Conservation (phyloP, 2,113 vertebrate genomes). For the Actenoides lindsayi region DNA sequence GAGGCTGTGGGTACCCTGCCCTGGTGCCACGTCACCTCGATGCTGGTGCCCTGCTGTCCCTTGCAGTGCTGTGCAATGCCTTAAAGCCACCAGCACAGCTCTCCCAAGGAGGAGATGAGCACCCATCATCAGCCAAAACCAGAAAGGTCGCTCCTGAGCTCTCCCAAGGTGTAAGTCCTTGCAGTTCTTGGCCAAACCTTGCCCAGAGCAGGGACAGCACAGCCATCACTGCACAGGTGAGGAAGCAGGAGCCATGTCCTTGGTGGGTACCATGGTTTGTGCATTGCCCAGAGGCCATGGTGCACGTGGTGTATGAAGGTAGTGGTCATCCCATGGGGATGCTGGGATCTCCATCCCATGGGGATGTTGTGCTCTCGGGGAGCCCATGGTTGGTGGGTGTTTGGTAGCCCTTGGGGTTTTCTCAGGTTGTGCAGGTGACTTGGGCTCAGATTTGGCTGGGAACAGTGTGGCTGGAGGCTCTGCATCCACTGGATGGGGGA, state of each 20-base stretch:
- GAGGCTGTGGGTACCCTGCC: not conserved
- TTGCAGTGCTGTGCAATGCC: not conserved
- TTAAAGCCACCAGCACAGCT: not conserved
- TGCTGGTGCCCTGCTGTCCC: not conserved
- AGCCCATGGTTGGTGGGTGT: fast-evolving
- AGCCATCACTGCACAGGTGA: not conserved
- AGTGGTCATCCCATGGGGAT: fast-evolving
- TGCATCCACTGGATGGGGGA: fast-evolving
- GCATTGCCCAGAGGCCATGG: fast-evolving
- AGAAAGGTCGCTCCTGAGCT: not conserved
- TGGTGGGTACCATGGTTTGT: not conserved
- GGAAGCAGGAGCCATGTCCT: not conserved
- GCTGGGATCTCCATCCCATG: not conserved
- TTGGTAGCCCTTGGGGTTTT: not conserved
- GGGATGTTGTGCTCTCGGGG: not conserved
- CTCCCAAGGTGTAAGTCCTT: not conserved
- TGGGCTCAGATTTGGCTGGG: not conserved
- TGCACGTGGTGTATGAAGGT: fast-evolving
- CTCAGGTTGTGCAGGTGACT: not conserved
- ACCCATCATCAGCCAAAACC: not conserved
- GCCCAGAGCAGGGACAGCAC: not conserved
- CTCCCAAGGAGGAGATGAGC: not conserved
- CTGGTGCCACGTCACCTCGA: not conserved
- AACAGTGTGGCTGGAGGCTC: not conserved
- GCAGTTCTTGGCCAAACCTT: not conserved